Evolutionary conservation across 2,797 vertebrate genomes (phyloP).

Genomic region (Sardinella longiceps): DNA sequence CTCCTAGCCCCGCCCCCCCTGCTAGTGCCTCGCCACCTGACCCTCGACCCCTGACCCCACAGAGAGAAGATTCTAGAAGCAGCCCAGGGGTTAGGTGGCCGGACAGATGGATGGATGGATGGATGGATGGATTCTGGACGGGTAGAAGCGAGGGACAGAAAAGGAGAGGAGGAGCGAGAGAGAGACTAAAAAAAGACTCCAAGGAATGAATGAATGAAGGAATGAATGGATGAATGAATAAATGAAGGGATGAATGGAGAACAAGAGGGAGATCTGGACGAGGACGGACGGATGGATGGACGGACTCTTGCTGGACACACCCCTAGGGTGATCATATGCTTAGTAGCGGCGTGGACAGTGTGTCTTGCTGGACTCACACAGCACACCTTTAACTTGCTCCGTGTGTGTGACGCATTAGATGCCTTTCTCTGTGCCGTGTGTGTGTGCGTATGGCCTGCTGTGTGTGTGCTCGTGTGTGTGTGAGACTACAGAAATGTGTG

Average conservation of each 20-base stretch:
- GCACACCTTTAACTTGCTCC: slow-evolving; percentile 33
- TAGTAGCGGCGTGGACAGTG: slow-evolving; percentile 23
- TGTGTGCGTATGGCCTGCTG: slow-evolving; percentile 41
- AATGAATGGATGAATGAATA: slow-evolving; percentile 13
- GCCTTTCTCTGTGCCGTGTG: slow-evolving; percentile 53
- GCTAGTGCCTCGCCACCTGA: slow-evolving; percentile 68
- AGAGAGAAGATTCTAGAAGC: slow-evolving; percentile 55
- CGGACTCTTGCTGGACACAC: not conserved
- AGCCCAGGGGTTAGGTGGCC: not conserved
- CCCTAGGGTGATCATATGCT: not conserved
- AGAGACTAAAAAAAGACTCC: not conserved
- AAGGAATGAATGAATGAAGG: slow-evolving; percentile 14
- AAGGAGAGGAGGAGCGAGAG: slow-evolving; percentile 14
- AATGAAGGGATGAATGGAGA: not conserved
- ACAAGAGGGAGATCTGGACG: not conserved
- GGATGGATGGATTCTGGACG: slow-evolving; percentile 37
- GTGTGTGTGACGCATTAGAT: slow-evolving; percentile 39
- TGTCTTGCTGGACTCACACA: slow-evolving; percentile 34
- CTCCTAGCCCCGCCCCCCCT: slow-evolving; percentile 83
- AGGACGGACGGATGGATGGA: no score
- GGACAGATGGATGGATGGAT: not conserved
- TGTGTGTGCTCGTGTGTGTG: slow-evolving; percentile 30
- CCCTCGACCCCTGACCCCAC: slow-evolving; percentile 72
- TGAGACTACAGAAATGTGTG: slow-evolving; percentile 25
- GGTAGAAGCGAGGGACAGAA: slow-evolving; percentile 45